These are phyloP conservation scores for Corythoichthys haematopterus DNA, from an alignment of 2,113 vertebrate genomes.

Conservation along the genomic window DNA sequence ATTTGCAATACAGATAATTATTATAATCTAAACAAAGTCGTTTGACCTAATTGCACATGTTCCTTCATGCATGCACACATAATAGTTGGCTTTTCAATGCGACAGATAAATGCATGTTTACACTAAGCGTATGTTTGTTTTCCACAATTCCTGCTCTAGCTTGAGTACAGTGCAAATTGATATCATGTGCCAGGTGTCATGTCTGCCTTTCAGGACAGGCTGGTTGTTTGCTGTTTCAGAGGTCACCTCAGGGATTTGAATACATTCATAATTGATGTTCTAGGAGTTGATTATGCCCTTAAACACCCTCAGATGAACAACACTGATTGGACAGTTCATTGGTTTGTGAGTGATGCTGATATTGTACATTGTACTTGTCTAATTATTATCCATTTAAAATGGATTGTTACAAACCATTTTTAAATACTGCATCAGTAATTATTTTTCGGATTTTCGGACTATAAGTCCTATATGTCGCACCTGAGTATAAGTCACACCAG, in stretches of 20 bases:
- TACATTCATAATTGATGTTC: slow-evolving; percentile 62
- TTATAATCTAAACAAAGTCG: slow-evolving; percentile 5
- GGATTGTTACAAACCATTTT: neutral
- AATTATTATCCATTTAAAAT: neutral
- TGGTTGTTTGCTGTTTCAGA: slow-evolving; percentile 40
- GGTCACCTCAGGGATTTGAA: slow-evolving; percentile 53
- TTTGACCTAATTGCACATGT: slow-evolving; percentile 1
- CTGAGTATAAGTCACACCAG: too few species aligned
- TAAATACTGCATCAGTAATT: too few species aligned
- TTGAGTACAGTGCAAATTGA: slow-evolving; percentile 31
- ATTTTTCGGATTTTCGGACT: too few species aligned
- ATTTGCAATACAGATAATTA: slow-evolving; percentile 19
- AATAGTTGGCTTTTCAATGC: neutral
- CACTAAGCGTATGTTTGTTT: slow-evolving; percentile 22
- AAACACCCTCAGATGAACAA: slow-evolving; percentile 41
- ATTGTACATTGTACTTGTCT: neutral
- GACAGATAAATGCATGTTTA: slow-evolving; percentile 3
- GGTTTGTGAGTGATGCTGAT: neutral
- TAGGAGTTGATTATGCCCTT: slow-evolving; percentile 53
- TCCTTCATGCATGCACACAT: neutral
- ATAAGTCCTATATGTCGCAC: too few species aligned
- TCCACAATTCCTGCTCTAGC: slow-evolving; percentile 11
- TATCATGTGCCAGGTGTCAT: slow-evolving; percentile 42
- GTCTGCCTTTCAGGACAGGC: slow-evolving; percentile 18
- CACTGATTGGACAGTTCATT: slow-evolving; percentile 28